These are phyloP conservation scores for Trissolcus brochymenae DNA, from an alignment of 2,888 invertebrate genomes.

Conservation along the genomic window DNA sequence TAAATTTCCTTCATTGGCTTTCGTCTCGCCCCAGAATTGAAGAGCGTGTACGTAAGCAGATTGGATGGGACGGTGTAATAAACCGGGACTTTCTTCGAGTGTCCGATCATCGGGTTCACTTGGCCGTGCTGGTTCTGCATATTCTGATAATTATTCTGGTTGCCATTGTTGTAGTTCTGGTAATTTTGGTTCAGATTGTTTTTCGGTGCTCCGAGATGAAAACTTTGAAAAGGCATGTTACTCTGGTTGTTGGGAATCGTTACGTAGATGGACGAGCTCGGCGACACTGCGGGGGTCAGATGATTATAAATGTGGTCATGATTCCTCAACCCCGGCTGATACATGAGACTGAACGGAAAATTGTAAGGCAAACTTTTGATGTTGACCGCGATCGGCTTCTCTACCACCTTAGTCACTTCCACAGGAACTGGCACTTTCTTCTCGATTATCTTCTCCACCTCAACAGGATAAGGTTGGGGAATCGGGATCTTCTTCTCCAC, in stretches of 20 bases:
- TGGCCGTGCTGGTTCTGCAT: neutral
- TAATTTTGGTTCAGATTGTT: neutral
- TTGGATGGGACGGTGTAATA: conserved; percentile 46
- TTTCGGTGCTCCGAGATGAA: no score
- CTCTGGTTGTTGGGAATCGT: conserved; percentile 36
- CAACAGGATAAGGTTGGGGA: conserved; percentile 77
- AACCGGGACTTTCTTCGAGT: conserved; percentile 39
- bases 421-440: conserved; percentile 77
- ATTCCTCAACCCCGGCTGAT: conserved; percentile 64
- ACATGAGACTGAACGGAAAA: conserved; percentile 62
- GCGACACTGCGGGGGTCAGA: conserved; percentile 25
- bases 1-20: conserved; percentile 58
- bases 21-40: conserved; percentile 48
- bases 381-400: conserved; percentile 59
- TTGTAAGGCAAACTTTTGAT: conserved; percentile 61
- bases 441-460: conserved; percentile 76
- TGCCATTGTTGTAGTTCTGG: conserved; percentile 5
- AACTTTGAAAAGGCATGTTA: no score
- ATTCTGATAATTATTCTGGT: conserved; percentile 12
- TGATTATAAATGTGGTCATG: conserved; percentile 59
- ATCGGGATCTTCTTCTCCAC: conserved; percentile 81
- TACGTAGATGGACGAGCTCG: conserved; percentile 46
- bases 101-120: neutral
- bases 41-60: conserved; percentile 39
- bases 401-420: conserved; percentile 65